Conservation (phyloP, 2,888 invertebrate genomes). For the Imbricaverruca yamaguchii region DNA sequence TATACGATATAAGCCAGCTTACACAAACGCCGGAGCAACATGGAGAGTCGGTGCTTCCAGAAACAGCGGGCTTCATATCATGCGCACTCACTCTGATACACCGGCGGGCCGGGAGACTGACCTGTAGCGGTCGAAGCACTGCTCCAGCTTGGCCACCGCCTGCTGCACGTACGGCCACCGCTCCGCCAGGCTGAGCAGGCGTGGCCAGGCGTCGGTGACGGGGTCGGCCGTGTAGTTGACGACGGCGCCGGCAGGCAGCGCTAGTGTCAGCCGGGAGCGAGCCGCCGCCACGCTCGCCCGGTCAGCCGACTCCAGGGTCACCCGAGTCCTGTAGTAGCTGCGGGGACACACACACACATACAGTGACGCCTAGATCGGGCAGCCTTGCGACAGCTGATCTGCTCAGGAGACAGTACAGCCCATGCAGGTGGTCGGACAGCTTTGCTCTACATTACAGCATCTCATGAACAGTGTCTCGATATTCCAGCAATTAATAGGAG, state of each 20-base stretch:
- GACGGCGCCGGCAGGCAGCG: conserved; percentile 45
- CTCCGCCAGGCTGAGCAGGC: conserved; percentile 24
- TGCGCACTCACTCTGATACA: too few relatives aligned
- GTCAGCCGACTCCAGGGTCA: conserved; percentile 43
- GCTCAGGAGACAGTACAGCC: too few relatives aligned
- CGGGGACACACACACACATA: neutral
- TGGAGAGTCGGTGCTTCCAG: too few relatives aligned
- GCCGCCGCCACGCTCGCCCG: conserved; percentile 42
- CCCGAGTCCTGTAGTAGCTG: conserved; percentile 46
- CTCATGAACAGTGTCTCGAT: too few relatives aligned
- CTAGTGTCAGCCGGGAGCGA: conserved; percentile 36
- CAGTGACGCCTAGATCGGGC: too few relatives aligned
- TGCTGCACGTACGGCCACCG: conserved; percentile 36
- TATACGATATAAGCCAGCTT: too few relatives aligned
- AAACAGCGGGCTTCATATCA: too few relatives aligned
- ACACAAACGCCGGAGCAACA: too few relatives aligned
- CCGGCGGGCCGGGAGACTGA: neutral
- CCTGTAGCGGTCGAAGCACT: conserved; percentile 37
- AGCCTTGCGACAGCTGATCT: too few relatives aligned
- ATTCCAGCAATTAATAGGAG: too few relatives aligned
- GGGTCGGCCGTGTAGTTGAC: conserved; percentile 45
- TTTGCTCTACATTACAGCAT: too few relatives aligned
- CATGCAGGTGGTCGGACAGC: too few relatives aligned
- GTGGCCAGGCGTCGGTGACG: conserved; percentile 36
- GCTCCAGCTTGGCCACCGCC: conserved; percentile 40